These are phyloP conservation scores for Melanotaenia boesemani DNA, from an alignment of 2,797 vertebrate species.

Conservation along the genomic window DNA sequence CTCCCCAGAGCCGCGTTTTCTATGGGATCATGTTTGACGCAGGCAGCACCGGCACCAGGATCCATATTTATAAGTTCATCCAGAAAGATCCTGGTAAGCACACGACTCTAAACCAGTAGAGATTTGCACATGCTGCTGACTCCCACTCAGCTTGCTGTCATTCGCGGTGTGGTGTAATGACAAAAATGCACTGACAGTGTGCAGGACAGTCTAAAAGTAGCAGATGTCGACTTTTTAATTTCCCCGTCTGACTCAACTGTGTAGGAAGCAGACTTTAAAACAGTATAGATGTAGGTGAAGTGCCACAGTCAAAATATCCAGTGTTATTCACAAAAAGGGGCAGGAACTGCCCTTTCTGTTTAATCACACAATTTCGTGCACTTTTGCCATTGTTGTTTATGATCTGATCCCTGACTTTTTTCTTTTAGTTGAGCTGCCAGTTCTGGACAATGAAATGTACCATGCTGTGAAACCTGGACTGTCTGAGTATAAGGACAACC, in stretches of 20 bases:
- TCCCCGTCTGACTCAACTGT: conserved; percentile 60
- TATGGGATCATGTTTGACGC: conserved; percentile 98
- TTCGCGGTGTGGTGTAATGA: conserved; percentile 72
- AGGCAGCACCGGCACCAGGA: conserved; percentile 96
- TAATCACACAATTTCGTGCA: not conserved
- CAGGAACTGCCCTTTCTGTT: not conserved
- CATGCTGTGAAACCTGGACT: conserved; percentile 97
- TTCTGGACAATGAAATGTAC: conserved; percentile 95
- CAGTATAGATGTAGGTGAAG: conserved; percentile 54
- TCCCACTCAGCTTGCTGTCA: conserved; percentile 68
- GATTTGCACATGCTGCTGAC: conserved; percentile 50
- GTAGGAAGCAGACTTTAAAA: conserved; percentile 51
- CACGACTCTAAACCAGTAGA: conserved; percentile 18
- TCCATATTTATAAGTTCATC: conserved; percentile 97
- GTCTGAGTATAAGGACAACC: conserved; percentile 93
- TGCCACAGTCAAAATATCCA: conserved; percentile 36
- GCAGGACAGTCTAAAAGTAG: conserved; percentile 64
- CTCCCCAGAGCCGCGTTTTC: conserved; percentile 83
- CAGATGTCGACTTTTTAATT: conserved; percentile 63
- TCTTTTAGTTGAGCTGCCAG: conserved; percentile 86
- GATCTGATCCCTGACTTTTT: conserved; percentile 33
- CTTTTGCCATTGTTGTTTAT: conserved; percentile 27
- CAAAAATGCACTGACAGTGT: conserved; percentile 62
- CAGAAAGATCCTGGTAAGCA: conserved; percentile 90
- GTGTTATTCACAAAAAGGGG: conserved; percentile 16